Percentiles rank a stretch among this genome's conserved stretches.
Conservation (phyloP, 2,113 vertebrate genomes). For the Melospiza melodia region DNA sequence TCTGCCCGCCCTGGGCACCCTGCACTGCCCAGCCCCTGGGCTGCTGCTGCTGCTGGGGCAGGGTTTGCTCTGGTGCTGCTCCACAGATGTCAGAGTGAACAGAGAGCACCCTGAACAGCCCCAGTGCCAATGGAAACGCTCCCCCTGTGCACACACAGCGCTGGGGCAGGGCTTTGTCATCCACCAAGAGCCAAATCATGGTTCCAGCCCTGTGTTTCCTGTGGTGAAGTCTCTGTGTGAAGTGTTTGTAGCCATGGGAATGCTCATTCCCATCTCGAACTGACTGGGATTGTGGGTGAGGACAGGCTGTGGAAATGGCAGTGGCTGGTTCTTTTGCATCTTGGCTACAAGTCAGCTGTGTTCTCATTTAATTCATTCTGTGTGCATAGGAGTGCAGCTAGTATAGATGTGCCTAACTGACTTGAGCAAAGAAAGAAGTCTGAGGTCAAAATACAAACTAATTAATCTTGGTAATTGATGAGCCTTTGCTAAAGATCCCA, state of each 20-base stretch:
- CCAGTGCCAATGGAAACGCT: fast-evolving
- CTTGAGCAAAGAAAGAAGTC: background rate
- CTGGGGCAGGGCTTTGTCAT: background rate
- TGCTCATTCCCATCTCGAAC: fast-evolving
- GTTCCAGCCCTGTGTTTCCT: background rate
- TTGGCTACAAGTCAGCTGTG: background rate
- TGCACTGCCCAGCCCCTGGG: background rate
- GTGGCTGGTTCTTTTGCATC: background rate
- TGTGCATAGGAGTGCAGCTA: background rate
- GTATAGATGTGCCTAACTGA: background rate
- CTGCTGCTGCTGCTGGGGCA: background rate
- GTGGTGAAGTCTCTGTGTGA: fast-evolving
- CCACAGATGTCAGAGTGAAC: fast-evolving
- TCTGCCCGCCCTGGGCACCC: background rate
- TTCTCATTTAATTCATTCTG: background rate
- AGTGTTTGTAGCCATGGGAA: background rate
- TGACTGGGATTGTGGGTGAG: background rate
- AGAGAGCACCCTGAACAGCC: background rate
- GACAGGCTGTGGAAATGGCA: background rate
- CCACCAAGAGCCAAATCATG: background rate
- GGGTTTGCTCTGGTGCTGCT: background rate
- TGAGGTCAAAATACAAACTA: background rate
- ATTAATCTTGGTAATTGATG: background rate
- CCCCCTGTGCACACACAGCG: fast-evolving
- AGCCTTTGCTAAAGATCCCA: background rate